A percentile compares a stretch with the other conserved stretches of the same genome.
These are phyloP conservation scores for Rotaria magnacalcarata DNA, from an alignment of 2,888 invertebrate species.

Conservation along the genomic window DNA sequence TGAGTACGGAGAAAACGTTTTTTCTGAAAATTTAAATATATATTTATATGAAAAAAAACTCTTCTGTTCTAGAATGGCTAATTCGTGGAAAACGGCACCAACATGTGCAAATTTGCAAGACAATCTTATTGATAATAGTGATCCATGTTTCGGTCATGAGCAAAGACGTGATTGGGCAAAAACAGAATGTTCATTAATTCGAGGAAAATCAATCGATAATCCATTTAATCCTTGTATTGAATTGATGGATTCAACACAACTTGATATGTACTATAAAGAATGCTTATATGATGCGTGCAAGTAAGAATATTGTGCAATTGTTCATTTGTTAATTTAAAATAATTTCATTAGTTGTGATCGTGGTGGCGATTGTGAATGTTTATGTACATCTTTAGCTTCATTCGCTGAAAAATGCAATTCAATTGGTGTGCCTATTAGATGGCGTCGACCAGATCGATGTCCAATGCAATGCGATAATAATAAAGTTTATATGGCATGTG, in stretches of 20 bases:
- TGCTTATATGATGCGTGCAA: constrained; percentile 36
- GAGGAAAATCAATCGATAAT: background rate
- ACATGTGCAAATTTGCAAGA: background rate
- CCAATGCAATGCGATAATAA: constrained; percentile 37
- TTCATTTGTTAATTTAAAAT: no score
- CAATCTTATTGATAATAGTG: background rate
- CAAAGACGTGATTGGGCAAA: constrained; percentile 21
- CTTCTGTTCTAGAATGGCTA: background rate
- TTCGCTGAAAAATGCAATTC: constrained; percentile 29
- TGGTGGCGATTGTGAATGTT: constrained; percentile 37
- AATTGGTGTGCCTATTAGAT: background rate
- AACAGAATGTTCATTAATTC: background rate
- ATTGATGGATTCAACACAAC: background rate
- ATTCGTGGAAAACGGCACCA: constrained; percentile 37
- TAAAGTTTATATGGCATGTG: constrained; percentile 37
- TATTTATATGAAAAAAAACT: no score
- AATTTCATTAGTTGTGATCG: background rate
- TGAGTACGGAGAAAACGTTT: background rate
- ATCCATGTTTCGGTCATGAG: constrained; percentile 21
- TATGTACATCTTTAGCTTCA: background rate
- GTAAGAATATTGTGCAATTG: no score
- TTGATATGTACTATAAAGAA: constrained; percentile 16
- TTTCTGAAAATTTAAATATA: background rate
- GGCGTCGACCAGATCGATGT: constrained; percentile 25
- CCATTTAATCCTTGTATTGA: constrained; percentile 32